These are phyloP conservation scores for Zophobas atratus DNA, from an alignment of 1,140 invertebrate species.

Conservation along the genomic window DNA sequence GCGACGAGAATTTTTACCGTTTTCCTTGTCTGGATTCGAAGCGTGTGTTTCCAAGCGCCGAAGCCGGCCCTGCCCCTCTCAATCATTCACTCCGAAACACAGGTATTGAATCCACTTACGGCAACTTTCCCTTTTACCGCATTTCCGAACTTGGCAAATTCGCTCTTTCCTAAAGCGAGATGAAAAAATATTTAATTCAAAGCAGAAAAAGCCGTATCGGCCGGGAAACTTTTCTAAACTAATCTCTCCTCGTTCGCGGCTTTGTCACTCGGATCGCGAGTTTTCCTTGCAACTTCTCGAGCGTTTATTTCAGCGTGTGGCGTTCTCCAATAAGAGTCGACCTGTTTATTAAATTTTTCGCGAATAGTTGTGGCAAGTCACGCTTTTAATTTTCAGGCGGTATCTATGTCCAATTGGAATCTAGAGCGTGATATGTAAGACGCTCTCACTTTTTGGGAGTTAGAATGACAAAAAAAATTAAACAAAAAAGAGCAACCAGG, in stretches of 20 bases:
- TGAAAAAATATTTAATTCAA: conserved; percentile 19
- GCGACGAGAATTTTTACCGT: conserved; percentile 1
- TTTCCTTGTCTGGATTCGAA: too few species aligned
- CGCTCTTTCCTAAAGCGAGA: not conserved
- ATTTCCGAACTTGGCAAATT: not conserved
- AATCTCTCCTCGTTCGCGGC: not conserved
- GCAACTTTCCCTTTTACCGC: conserved; percentile 11
- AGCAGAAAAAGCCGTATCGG: not conserved
- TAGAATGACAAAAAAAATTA: too few species aligned
- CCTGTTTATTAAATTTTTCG: conserved; percentile 8
- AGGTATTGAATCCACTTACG: conserved; percentile 5
- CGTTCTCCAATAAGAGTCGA: not conserved
- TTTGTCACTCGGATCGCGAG: conserved; percentile 8
- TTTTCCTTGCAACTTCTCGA: not conserved
- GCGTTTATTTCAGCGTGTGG: not conserved
- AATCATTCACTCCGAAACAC: conserved; percentile 1
- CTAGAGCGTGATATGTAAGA: too few species aligned
- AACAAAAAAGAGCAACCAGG: too few species aligned
- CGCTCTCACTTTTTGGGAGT: too few species aligned
- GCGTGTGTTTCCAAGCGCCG: too few species aligned
- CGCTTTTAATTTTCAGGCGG: not conserved
- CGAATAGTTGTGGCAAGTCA: conserved; percentile 15
- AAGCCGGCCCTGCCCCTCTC: not conserved
- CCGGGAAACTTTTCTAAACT: conserved; percentile 15
- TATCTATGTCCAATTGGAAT: too few species aligned